Evolutionary conservation across 2,113 vertebrate genomes (phyloP).

Genomic region (Anolis sagrei): DNA sequence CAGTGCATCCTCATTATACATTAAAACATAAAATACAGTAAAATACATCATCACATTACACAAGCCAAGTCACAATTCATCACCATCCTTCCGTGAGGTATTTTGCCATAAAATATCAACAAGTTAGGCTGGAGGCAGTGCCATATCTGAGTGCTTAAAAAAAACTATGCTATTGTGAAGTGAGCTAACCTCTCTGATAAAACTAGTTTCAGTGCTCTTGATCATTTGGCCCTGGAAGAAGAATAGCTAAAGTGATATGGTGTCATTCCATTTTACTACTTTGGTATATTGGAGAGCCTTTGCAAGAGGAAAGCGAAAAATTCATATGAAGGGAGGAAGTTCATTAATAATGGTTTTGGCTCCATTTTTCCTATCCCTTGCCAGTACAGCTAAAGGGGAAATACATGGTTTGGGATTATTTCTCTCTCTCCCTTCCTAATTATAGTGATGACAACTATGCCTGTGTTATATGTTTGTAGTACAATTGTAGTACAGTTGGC

Average conservation of each 20-base stretch:
- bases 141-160: not conserved
- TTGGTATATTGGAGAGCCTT: not conserved
- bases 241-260: not conserved
- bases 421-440: not conserved
- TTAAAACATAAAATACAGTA: too few relatives aligned
- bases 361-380: not conserved
- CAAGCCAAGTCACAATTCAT: too few relatives aligned
- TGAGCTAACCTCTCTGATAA: not conserved
- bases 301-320: not conserved
- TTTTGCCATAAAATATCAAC: not conserved
- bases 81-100: too few relatives aligned
- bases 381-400: not conserved
- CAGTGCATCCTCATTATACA: too few relatives aligned
- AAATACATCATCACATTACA: too few relatives aligned
- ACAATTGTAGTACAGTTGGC: not conserved
- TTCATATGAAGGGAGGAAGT: not conserved
- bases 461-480: slow-evolving; percentile 11
- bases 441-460: not conserved
- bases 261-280: not conserved
- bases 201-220: not conserved
- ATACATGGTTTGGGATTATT: not conserved
- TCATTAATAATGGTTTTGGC: not conserved
- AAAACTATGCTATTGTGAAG: too few relatives aligned
- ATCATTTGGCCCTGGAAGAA: not conserved
- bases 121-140: accelerated